Conservation (phyloP, 2,113 vertebrate species). For the Rhea pennata region DNA sequence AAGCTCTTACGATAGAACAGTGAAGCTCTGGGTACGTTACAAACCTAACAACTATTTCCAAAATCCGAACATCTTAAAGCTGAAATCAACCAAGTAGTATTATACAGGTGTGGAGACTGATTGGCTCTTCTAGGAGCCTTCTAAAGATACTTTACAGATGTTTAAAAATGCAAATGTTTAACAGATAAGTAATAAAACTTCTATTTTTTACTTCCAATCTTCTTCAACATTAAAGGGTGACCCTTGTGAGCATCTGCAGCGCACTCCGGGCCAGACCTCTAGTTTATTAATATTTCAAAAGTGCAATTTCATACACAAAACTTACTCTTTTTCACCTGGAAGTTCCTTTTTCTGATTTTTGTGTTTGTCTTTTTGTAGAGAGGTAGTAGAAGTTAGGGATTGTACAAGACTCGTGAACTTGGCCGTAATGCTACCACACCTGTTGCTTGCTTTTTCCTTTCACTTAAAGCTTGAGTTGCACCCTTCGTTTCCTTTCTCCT, state of each 20-base stretch:
- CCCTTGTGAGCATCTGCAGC: neutral
- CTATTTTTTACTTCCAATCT: neutral
- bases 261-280: neutral
- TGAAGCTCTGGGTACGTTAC: constrained; percentile 73
- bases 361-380: neutral
- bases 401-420: neutral
- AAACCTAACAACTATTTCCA: neutral
- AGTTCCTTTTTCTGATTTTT: neutral
- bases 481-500: neutral
- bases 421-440: neutral
- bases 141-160: neutral
- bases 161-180: neutral
- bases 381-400: neutral
- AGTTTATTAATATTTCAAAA: neutral
- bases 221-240: neutral
- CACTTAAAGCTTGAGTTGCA: neutral
- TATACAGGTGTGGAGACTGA: neutral
- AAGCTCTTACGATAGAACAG: constrained; percentile 54
- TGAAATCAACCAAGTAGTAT: neutral
- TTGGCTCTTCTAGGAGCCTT: neutral
- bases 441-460: neutral
- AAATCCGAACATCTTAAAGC: neutral
- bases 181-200: neutral
- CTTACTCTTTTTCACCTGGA: neutral
- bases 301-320: neutral